Conservation (phyloP, 2,888 invertebrate genomes). For the Microplitis manilae region DNA sequence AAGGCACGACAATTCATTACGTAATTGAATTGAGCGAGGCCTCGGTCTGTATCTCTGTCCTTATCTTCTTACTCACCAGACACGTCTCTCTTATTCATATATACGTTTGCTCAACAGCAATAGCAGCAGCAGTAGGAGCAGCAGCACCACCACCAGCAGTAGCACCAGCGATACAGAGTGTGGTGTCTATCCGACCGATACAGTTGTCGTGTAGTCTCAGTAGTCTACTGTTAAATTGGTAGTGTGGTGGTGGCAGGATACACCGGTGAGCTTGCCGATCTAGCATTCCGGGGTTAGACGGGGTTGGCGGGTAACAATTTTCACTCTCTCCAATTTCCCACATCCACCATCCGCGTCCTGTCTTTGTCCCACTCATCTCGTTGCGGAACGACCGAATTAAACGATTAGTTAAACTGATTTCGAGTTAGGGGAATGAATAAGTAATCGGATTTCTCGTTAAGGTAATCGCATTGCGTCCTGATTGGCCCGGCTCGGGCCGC, state of each 20-base stretch:
- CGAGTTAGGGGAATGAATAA: constrained; percentile 73
- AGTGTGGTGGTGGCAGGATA: neutral
- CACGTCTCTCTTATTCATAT: constrained; percentile 27
- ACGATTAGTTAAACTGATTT: constrained; percentile 73
- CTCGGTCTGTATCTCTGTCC: constrained; percentile 49
- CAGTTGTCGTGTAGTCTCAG: constrained; percentile 3
- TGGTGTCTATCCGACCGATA: constrained; percentile 6
- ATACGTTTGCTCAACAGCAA: constrained; percentile 24
- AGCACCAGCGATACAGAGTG: constrained; percentile 17
- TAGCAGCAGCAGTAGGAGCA: neutral
- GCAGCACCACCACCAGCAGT: neutral
- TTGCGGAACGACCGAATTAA: constrained; percentile 68
- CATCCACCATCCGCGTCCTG: constrained; percentile 30
- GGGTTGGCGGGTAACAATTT: constrained; percentile 15
- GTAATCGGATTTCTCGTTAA: constrained; percentile 73
- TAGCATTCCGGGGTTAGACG: constrained; percentile 4
- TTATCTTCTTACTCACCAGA: constrained; percentile 10
- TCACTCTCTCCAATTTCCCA: constrained; percentile 28
- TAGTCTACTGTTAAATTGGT: neutral
- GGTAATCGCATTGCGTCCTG: constrained; percentile 71
- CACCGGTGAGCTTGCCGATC: constrained; percentile 23
- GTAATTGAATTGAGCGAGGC: constrained; percentile 71
- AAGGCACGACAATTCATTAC: constrained; percentile 72
- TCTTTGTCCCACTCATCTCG: constrained; percentile 42
- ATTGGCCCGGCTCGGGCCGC: constrained; percentile 64